Percentiles rank a stretch among this genome's conserved stretches.
phyloP scores from a whole-genome alignment of 2,797 vertebrate species.

The Tauraco hartlaubi region DNA sequence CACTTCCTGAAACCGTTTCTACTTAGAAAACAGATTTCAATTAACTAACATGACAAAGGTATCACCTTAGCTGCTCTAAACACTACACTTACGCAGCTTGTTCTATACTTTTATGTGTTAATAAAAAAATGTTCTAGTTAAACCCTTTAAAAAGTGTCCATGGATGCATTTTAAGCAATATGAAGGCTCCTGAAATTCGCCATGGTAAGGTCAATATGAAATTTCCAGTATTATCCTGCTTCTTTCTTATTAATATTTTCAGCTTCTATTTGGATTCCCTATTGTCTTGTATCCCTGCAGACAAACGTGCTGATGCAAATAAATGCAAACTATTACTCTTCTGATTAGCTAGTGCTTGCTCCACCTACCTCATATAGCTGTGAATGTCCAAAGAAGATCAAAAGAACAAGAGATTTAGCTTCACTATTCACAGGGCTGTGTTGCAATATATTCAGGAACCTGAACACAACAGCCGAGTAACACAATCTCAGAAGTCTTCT shows the following conservation, averaged over 20 bases:
- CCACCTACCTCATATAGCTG: not conserved
- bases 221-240: not conserved
- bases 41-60: not conserved
- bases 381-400: not conserved
- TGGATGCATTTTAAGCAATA: not conserved
- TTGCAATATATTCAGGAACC: not conserved
- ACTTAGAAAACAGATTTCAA: not conserved
- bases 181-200: not conserved
- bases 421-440: not conserved
- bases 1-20: not conserved
- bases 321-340: not conserved
- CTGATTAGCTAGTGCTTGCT: not conserved
- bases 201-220: not conserved
- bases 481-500: not conserved
- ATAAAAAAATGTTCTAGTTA: not conserved
- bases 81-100: not conserved
- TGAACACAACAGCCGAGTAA: not conserved
- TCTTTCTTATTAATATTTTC: not conserved
- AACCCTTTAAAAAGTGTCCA: not conserved
- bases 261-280: not conserved
- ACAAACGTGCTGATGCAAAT: not conserved
- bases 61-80: not conserved
- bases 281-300: not conserved
- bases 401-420: not conserved
- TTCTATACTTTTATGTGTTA: not conserved